Base-by-base conservation (phyloP, 2,797 vertebrate genomes). In the Martes flavigula region DNA sequence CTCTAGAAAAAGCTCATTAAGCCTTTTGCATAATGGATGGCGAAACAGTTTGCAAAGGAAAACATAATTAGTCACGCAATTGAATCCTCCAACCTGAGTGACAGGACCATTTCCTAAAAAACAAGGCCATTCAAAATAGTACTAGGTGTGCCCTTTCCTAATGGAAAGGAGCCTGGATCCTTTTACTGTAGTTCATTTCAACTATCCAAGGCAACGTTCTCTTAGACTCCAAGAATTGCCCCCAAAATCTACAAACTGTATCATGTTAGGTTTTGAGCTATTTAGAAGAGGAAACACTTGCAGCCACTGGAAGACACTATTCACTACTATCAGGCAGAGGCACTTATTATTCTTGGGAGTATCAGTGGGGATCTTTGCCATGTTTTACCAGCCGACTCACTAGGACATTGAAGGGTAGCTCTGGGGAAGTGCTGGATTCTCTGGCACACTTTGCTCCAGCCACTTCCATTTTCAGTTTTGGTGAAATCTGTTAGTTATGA, bases 41-140 rank as follows among this genome's bases (percentile, higher is more conserved):
- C 81, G 62, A 96, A 96, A 90, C 30, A 96, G 87, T 96, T 92
- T 95, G 81, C 87, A 97, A 96, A 98, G 38, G 60, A 97, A 98
- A 97, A 94, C 91, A 90, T 95, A 94, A 96, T 97, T 97, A 97
- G 77, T 96, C 87, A 97, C 0, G 0, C 66, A 92, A 72, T 58
- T 43, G 35, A 0, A 0, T 94, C 79, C 32, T 95, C 96, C 81
- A 93, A 48, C 60, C 35, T 93, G 87, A 92, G 70, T 72, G 87
- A 82, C 90, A 94, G 66, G 60, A 87, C 60, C 38, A 56, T 87
- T 97, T 97, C 94, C 77, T 85, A 90, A 96, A 95, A 87, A 84
- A 60, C 72, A 97, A 93, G 92, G n/a, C 51, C 70, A 30, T 79
- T 94, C 35, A 66, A 93, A 94, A 78, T 10, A 78, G 56, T 30